Percentiles rank a stretch among this genome's conserved stretches.
phyloP scores from a whole-genome alignment of 1,140 invertebrate genomes.

The Amyelois transitella region DNA sequence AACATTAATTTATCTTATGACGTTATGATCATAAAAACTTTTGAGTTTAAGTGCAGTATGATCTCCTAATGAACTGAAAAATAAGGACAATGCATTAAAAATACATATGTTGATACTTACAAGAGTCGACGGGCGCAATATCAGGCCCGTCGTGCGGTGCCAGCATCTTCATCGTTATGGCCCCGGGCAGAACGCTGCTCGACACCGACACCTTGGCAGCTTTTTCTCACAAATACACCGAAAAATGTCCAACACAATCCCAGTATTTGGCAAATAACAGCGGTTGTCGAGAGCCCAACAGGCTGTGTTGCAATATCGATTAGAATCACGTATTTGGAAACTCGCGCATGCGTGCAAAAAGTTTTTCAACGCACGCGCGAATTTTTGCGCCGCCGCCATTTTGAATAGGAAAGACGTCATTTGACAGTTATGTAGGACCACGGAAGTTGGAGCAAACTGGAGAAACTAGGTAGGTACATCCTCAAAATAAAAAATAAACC shows the following conservation, averaged over 20 bases:
- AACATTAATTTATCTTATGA: too few species aligned
- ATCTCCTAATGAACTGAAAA: too few species aligned
- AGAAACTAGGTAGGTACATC: too few species aligned
- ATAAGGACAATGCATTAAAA: not conserved
- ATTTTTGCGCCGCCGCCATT: slow-evolving; percentile 16
- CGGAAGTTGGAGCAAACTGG: too few species aligned
- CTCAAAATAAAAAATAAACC: too few species aligned
- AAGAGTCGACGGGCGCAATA: slow-evolving; percentile 48
- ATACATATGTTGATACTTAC: slow-evolving; percentile 33
- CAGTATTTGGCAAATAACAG: slow-evolving; percentile 13
- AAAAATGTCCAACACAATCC: slow-evolving; percentile 27
- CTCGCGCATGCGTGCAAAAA: slow-evolving; percentile 36
- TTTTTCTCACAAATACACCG: slow-evolving; percentile 31
- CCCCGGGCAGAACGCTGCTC: slow-evolving; percentile 55
- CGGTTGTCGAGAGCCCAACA: slow-evolving; percentile 38
- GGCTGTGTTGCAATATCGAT: slow-evolving; percentile 67
- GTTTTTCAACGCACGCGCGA: slow-evolving; percentile 32
- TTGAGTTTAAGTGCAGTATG: too few species aligned
- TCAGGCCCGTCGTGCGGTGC: slow-evolving; percentile 49
- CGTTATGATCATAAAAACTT: too few species aligned
- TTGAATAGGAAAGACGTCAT: slow-evolving; percentile 52
- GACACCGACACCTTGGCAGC: slow-evolving; percentile 58
- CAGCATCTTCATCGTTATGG: slow-evolving; percentile 62
- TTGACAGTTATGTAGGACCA: too few species aligned
- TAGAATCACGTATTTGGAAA: slow-evolving; percentile 5